A percentile compares a stretch with the other conserved stretches of the same genome.
Conservation (phyloP, 2,797 vertebrate species). For the Aldrovandia affinis region DNA sequence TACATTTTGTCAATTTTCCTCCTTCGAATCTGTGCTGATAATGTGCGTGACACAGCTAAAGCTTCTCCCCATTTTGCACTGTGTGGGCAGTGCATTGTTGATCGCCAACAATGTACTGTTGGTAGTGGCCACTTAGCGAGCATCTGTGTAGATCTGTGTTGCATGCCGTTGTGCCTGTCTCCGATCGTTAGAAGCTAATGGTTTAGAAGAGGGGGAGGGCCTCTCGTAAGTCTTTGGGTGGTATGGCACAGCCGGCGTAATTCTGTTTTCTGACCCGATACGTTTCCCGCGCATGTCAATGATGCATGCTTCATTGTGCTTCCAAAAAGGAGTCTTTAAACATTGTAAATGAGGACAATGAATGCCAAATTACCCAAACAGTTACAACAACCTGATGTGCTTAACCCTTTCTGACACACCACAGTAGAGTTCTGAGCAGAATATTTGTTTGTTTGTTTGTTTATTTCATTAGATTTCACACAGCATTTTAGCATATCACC, state of each 20-base stretch:
- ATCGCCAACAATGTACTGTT: conserved; percentile 95
- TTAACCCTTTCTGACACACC: conserved; percentile 26
- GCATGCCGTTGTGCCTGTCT: conserved; percentile 66
- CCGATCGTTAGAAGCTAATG: conserved; percentile 48
- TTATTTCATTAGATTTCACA: not conserved
- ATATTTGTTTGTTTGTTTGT: conserved; percentile 18
- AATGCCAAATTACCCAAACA: conserved; percentile 54
- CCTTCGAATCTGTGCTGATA: conserved; percentile 46
- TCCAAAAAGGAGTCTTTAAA: not conserved
- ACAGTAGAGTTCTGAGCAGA: not conserved
- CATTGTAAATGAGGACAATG: not conserved
- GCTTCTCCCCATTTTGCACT: conserved; percentile 76
- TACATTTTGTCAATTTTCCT: conserved; percentile 31
- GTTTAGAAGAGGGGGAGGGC: conserved; percentile 37
- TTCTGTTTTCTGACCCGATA: conserved; percentile 1
- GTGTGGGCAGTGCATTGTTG: conserved; percentile 92
- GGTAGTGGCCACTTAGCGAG: conserved; percentile 76
- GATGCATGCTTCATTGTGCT: conserved; percentile 10
- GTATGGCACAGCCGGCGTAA: conserved; percentile 42
- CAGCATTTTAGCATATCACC: not conserved
- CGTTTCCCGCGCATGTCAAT: conserved; percentile 4
- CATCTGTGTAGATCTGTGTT: conserved; percentile 70
- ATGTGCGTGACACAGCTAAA: conserved; percentile 53
- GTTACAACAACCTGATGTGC: conserved; percentile 38
- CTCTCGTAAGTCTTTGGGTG: conserved; percentile 50